Evolutionary conservation across 1,140 invertebrate species (phyloP).

Genomic region (Yoshiicerus persimilis): DNA sequence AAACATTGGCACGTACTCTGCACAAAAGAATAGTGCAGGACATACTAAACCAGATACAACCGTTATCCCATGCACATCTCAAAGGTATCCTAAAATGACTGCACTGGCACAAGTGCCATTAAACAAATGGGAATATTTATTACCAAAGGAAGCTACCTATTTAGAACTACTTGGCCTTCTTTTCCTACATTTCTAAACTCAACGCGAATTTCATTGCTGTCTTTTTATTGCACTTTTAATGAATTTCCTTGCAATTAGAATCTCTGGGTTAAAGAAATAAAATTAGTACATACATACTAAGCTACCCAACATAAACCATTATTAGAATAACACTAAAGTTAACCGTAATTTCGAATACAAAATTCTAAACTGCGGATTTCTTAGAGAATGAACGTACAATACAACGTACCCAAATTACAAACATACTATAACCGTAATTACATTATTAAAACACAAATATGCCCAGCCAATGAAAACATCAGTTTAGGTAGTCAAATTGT

Average conservation of each 20-base stretch:
- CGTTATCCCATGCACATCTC: not conserved
- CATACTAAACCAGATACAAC: not conserved
- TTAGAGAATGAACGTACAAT: no score
- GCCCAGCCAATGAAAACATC: no score
- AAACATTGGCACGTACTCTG: not conserved
- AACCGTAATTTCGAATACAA: no score
- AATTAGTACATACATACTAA: not conserved
- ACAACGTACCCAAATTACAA: no score
- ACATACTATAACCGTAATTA: no score
- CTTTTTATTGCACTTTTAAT: not conserved
- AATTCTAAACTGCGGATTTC: no score
- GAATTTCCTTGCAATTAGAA: not conserved
- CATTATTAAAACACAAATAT: no score
- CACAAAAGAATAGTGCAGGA: not conserved
- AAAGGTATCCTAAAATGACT: not conserved
- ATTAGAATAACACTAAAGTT: no score
- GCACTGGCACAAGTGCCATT: not conserved
- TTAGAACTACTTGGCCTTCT: not conserved
- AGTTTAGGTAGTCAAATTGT: no score
- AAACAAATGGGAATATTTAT: slow-evolving; percentile 14
- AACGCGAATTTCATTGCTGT: not conserved
- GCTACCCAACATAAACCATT: not conserved
- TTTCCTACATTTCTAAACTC: not conserved
- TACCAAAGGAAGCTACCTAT: not conserved
- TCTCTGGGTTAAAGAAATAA: not conserved